These are phyloP conservation scores for Amphipoea oculea DNA, from an alignment of 2,888 invertebrate species.

Conservation along the genomic window DNA sequence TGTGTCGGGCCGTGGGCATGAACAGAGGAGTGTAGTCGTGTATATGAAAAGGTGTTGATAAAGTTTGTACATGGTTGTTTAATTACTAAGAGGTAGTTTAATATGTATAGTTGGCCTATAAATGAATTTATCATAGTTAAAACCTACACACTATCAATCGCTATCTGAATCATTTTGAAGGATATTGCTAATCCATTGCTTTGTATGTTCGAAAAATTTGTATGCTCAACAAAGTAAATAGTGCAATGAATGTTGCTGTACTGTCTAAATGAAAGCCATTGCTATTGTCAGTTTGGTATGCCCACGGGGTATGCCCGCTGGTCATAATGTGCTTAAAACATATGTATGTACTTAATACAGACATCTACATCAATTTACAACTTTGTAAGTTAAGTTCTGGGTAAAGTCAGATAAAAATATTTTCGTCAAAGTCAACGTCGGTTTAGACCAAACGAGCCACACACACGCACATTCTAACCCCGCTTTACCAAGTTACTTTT, in stretches of 20 bases:
- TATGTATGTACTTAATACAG: not conserved
- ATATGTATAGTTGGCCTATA: not conserved
- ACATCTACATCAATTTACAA: not conserved
- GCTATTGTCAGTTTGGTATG: no score
- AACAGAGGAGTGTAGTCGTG: slow-evolving; percentile 36
- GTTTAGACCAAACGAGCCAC: not conserved
- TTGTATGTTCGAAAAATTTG: no score
- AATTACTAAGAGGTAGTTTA: slow-evolving; percentile 9
- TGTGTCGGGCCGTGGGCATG: slow-evolving; percentile 41
- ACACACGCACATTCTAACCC: not conserved
- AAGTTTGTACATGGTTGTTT: slow-evolving; percentile 34
- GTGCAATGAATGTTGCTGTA: no score
- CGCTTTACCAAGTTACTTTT: not conserved
- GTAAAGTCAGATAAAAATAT: not conserved
- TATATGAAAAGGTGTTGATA: slow-evolving; percentile 41
- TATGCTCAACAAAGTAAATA: no score
- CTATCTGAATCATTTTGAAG: no score
- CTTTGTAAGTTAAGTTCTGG: no score
- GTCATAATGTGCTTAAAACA: no score
- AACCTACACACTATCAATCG: no score
- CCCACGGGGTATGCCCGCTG: no score
- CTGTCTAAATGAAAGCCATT: no score
- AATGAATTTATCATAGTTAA: no score
- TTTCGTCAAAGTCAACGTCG: not conserved
- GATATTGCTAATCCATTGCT: no score